A percentile compares a stretch with the other conserved stretches of the same genome.
Evolutionary conservation across 2,888 invertebrate species (phyloP).

Genomic region (Hirtodrosophila alboralis): DNA sequence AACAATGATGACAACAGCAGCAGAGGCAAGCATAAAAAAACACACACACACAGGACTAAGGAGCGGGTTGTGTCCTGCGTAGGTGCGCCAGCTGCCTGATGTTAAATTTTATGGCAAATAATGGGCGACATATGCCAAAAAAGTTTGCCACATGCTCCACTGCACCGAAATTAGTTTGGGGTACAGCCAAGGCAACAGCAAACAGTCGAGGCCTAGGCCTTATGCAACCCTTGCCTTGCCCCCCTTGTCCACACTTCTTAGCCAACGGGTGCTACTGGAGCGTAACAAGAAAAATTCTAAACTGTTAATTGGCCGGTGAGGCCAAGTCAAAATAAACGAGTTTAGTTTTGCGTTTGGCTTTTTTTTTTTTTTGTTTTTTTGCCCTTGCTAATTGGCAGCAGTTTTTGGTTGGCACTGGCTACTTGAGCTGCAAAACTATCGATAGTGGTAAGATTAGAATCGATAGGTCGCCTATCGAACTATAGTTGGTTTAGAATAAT

Average conservation of each 20-base stretch:
- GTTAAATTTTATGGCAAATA: slow-evolving; percentile 74
- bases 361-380: slow-evolving; percentile 28
- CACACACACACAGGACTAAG: slow-evolving; percentile 17
- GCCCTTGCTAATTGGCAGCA: slow-evolving; percentile 46
- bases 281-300: slow-evolving; percentile 49
- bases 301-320: slow-evolving; percentile 72
- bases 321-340: slow-evolving; percentile 22
- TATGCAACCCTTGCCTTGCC: background rate
- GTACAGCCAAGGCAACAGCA: slow-evolving; percentile 44
- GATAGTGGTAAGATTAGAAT: background rate
- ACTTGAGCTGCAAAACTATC: too few species aligned
- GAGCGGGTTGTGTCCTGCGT: slow-evolving; percentile 28
- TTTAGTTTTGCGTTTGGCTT: slow-evolving; percentile 25
- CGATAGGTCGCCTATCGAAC: too few species aligned
- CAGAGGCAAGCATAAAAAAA: slow-evolving; percentile 1
- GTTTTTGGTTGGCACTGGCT: slow-evolving; percentile 4
- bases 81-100: slow-evolving; percentile 53
- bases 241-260: background rate
- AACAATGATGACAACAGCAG: slow-evolving; percentile 26
- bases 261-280: background rate
- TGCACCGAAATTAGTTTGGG: slow-evolving; percentile 71
- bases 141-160: slow-evolving; percentile 68
- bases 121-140: slow-evolving; percentile 74
- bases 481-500: too few species aligned
- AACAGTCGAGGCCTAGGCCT: slow-evolving; percentile 14